These are phyloP conservation scores for Eristalinus aeneus DNA, from an alignment of 2,888 invertebrate species.

Conservation along the genomic window DNA sequence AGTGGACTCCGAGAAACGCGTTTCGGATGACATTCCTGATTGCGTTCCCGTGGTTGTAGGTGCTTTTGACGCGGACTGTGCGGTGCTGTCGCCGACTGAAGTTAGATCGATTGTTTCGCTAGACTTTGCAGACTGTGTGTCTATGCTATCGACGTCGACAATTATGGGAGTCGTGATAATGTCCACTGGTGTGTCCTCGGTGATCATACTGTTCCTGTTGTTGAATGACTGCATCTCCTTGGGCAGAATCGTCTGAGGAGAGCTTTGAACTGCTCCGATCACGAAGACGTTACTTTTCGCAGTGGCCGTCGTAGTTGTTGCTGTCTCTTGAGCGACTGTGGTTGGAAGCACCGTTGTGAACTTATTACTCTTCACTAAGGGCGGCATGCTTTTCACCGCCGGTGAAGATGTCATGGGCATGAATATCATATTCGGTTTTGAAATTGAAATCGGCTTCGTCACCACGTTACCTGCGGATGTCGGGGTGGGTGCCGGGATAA, in stretches of 20 bases:
- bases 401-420: slow-evolving; percentile 73
- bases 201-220: slow-evolving; percentile 79
- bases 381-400: slow-evolving; percentile 39
- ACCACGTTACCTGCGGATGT: slow-evolving; percentile 67
- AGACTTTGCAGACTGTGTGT: slow-evolving; percentile 29
- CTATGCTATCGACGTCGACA: slow-evolving; percentile 75
- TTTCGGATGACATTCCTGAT: slow-evolving; percentile 8
- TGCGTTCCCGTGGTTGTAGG: slow-evolving; percentile 62
- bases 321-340: slow-evolving; percentile 48
- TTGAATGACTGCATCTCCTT: slow-evolving; percentile 59
- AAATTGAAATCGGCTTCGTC: slow-evolving; percentile 63
- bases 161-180: slow-evolving; percentile 79
- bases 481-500: slow-evolving; percentile 75
- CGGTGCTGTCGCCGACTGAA: slow-evolving; percentile 3
- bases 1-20: slow-evolving; percentile 41
- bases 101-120: slow-evolving; percentile 52
- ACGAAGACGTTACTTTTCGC: slow-evolving; percentile 72
- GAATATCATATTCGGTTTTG: slow-evolving; percentile 78
- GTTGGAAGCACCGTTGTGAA: slow-evolving; percentile 56
- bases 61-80: slow-evolving; percentile 24
- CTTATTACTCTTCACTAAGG: slow-evolving; percentile 60
- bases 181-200: slow-evolving; percentile 83
- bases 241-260: slow-evolving; percentile 40
- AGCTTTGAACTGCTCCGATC: slow-evolving; percentile 67
- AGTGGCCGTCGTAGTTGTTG: slow-evolving; percentile 40